Conservation (phyloP, 2,113 vertebrate species). For the Gallinago jamesoni region DNA sequence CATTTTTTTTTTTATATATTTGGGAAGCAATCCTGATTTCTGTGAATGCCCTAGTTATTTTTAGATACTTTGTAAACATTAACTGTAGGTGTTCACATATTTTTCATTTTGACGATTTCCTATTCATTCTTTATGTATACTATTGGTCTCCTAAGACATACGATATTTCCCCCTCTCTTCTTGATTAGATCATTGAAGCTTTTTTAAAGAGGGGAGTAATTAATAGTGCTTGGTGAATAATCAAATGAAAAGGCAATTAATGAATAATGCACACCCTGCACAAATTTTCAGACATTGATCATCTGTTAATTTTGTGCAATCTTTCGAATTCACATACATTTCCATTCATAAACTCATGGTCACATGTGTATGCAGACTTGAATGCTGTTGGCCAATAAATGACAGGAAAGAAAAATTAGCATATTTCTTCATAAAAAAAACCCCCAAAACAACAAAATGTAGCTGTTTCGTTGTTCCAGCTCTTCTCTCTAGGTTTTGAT, state of each 20-base stretch:
- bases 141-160: neutral
- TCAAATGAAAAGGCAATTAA: conserved; percentile 40
- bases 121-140: neutral
- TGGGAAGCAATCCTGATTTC: conserved; percentile 4
- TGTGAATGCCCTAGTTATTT: conserved; percentile 15
- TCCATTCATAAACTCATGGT: neutral
- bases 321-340: neutral
- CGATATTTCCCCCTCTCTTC: neutral
- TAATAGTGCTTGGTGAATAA: conserved; percentile 32
- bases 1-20: neutral
- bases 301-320: neutral
- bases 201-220: conserved; percentile 11
- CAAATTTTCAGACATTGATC: conserved; percentile 16
- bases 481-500: neutral
- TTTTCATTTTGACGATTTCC: neutral
- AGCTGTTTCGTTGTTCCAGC: neutral
- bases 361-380: neutral
- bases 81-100: conserved; percentile 9
- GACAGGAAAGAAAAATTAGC: neutral
- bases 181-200: conserved; percentile 35
- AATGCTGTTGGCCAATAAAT: neutral
- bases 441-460: no score
- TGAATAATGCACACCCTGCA: conserved; percentile 27
- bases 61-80: neutral
- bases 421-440: neutral